Conservation (phyloP, 2,888 invertebrate genomes). For the Capitulum mitella region DNA sequence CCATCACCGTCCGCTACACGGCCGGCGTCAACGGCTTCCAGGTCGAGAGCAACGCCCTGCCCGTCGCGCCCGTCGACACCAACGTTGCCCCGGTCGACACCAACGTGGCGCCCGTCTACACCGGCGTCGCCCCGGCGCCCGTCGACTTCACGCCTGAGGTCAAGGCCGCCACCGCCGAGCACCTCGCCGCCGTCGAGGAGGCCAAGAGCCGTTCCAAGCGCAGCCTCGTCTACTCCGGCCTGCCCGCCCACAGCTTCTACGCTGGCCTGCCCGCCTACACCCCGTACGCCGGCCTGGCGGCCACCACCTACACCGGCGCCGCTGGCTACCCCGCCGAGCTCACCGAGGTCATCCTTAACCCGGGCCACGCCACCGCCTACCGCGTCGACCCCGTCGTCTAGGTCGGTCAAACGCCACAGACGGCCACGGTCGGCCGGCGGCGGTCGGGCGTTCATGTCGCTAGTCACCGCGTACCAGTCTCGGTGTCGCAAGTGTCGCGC, state of each 20-base stretch:
- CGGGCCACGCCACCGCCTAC: slow-evolving; percentile 17
- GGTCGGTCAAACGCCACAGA: background rate
- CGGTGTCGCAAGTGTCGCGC: background rate
- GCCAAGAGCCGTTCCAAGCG: background rate
- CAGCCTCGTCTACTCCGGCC: background rate
- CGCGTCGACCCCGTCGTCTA: slow-evolving; percentile 12
- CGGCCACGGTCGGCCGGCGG: background rate
- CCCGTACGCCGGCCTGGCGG: slow-evolving; percentile 43
- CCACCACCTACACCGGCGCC: slow-evolving; percentile 34
- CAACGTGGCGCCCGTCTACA: background rate
- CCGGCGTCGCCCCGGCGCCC: background rate
- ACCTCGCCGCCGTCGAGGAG: slow-evolving; percentile 44
- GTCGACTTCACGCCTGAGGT: slow-evolving; percentile 26
- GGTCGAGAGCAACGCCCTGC: slow-evolving; percentile 44
- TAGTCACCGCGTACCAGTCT: background rate
- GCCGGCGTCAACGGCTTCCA: slow-evolving; percentile 46
- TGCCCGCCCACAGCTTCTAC: slow-evolving; percentile 45
- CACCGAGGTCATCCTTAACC: slow-evolving; percentile 19
- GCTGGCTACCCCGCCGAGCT: slow-evolving; percentile 42
- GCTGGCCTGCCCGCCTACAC: background rate
- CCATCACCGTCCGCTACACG: slow-evolving; percentile 44
- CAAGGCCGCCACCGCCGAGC: slow-evolving; percentile 35
- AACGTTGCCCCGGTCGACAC: slow-evolving; percentile 27
- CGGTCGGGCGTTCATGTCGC: background rate
- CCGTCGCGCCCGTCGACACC: slow-evolving; percentile 33